A percentile compares a stretch with the other conserved stretches of the same genome.
phyloP scores from a whole-genome alignment of 2,888 invertebrate species.

The Andricus curvator region DNA sequence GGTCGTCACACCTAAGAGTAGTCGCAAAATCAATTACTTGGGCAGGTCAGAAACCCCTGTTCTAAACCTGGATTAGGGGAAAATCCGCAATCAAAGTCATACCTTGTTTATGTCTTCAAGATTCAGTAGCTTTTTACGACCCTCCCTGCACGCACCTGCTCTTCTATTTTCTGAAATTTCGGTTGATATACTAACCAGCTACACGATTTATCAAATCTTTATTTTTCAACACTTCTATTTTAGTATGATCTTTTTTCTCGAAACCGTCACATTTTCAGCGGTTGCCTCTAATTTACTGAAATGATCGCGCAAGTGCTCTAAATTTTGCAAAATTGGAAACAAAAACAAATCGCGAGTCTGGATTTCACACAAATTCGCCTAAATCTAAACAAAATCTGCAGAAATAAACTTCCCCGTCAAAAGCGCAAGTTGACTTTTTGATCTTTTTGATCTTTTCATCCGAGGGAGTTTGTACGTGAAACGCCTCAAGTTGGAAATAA shows the following conservation, averaged over 20 bases:
- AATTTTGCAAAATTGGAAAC: conserved; percentile 17
- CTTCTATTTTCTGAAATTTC: conserved; percentile 12
- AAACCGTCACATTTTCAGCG: conserved; percentile 7
- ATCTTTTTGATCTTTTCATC: conserved; percentile 37
- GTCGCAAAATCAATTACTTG: conserved; percentile 35
- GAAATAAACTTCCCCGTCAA: conserved; percentile 26
- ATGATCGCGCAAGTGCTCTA: conserved; percentile 12
- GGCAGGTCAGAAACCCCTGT: conserved; percentile 23
- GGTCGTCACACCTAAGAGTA: conserved; percentile 22
- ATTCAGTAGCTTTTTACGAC: conserved; percentile 31
- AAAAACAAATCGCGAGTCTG: conserved; percentile 19
- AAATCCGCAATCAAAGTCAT: conserved; percentile 33
- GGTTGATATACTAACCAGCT: neutral
- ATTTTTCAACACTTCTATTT: neutral
- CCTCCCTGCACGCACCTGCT: conserved; percentile 3
- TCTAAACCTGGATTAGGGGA: conserved; percentile 32
- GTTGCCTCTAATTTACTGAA: conserved; percentile 18
- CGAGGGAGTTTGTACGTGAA: conserved; percentile 26
- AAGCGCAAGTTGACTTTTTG: conserved; percentile 33
- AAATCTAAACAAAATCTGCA: conserved; percentile 40
- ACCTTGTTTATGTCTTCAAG: conserved; percentile 20
- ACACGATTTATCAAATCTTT: neutral
- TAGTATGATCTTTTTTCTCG: neutral
- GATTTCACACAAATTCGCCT: neutral
- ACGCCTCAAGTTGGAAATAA: conserved; percentile 28